Conservation (phyloP, 2,797 vertebrate genomes). For the Falco biarmicus region DNA sequence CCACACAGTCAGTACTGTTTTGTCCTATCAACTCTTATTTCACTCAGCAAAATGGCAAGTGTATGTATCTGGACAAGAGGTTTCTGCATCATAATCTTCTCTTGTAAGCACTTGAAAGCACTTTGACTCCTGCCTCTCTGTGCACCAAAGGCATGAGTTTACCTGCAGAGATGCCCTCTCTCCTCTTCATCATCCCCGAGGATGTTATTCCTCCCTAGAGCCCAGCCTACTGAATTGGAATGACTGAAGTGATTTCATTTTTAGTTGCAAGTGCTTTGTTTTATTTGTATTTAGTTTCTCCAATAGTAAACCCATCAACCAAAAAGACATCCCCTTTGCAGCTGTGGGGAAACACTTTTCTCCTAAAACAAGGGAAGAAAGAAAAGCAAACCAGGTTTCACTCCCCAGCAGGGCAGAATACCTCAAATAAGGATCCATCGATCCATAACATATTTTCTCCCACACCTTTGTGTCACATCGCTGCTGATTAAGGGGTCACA, state of each 20-base stretch:
- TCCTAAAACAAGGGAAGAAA: background rate
- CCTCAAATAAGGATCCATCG: background rate
- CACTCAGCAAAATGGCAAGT: slow-evolving; percentile 21
- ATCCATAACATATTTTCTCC: background rate
- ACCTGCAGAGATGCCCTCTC: background rate
- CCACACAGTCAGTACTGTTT: background rate
- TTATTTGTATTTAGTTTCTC: background rate
- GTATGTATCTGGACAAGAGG: background rate
- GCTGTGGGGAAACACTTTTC: background rate
- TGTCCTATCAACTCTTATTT: background rate
- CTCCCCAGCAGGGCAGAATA: background rate
- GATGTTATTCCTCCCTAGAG: background rate
- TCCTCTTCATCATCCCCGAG: background rate
- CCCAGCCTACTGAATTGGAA: accelerated
- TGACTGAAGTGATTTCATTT: background rate
- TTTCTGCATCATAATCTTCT: slow-evolving; percentile 26
- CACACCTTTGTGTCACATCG: background rate
- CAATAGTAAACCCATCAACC: background rate
- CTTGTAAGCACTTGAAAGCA: background rate
- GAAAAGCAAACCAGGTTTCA: background rate
- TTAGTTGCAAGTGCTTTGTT: background rate
- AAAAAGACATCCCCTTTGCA: background rate
- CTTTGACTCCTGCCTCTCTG: background rate
- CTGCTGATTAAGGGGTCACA: background rate
- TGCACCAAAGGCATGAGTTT: background rate